Evolutionary conservation across 2,888 invertebrate species (phyloP).

Genomic region (Xylota sylvarum): DNA sequence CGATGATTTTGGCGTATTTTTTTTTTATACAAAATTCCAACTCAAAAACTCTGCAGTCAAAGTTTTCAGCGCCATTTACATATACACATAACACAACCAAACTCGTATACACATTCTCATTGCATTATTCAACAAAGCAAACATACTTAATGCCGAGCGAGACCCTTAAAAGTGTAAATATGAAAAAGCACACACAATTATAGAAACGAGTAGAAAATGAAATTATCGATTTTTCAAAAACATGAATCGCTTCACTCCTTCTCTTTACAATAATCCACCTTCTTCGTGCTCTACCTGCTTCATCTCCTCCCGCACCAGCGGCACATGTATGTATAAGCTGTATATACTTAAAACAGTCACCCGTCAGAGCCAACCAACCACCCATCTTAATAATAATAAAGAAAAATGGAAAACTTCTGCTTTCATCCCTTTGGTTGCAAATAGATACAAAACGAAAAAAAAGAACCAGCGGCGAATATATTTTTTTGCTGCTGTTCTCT

Average conservation of each 20-base stretch:
- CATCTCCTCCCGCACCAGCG: conserved; percentile 1
- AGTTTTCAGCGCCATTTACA: not conserved
- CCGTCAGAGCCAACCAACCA: conserved; percentile 53
- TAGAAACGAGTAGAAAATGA: conserved; percentile 47
- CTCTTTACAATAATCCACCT: conserved; percentile 15
- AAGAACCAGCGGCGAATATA: conserved; percentile 11
- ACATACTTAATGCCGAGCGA: conserved; percentile 27
- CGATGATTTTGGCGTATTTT: too few species aligned
- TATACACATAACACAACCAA: not conserved
- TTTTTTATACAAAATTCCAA: not conserved
- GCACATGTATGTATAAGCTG: conserved; percentile 40
- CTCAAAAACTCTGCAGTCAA: not conserved
- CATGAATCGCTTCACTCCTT: conserved; percentile 40
- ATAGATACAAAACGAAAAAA: conserved; percentile 54
- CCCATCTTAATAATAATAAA: conserved; percentile 74
- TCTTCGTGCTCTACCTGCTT: conserved; percentile 6
- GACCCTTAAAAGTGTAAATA: conserved; percentile 58
- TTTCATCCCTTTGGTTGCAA: conserved; percentile 72
- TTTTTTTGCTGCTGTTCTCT: conserved; percentile 36
- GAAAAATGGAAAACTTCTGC: conserved; percentile 66
- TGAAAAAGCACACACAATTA: conserved; percentile 59
- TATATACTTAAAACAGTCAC: conserved; percentile 54
- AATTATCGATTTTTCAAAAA: conserved; percentile 71
- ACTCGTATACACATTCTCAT: conserved; percentile 2
- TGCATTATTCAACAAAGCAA: conserved; percentile 53